Evolutionary conservation across 2,888 invertebrate species (phyloP), one percentile per base, ranked within the genome.

Genomic region (Drosophila formosana): DNA sequence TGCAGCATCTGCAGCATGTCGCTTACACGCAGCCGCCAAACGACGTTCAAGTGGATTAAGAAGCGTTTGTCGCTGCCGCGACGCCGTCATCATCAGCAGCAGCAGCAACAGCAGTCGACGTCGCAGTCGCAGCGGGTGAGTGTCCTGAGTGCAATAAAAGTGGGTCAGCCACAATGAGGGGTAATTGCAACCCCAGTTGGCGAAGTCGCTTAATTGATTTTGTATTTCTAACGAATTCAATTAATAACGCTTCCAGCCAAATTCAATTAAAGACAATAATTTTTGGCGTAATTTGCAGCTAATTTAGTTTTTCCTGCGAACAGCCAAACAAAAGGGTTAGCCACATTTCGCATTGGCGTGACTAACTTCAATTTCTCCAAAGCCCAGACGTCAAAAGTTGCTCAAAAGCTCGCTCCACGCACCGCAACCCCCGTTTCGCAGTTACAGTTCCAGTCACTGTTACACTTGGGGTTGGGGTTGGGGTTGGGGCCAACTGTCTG

Each of bases 21-120:
- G 69, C 80, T 92, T 25, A 82, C 81, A 49, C 88, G 88, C 57
- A 82, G 84, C 39, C 89, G 85, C 34, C 79, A 75, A 65, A 66
- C 84, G 72, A 88, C 91, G 65, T 82, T 91, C 67, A 91, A 91
- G 67, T 91, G 92, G 91, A 91, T 92, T 80, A 89, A 84, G 60
- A 82, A 88, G 76, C 88, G 84, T 57, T 79, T 90, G 57, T 62
- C 78, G 66, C 74, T 84, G 51, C 71, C 78, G 61, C 82, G 74
- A 53, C 72, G 80, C 62, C 74, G 76, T 30, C 76, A 69, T 1
- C 76, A 61, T 28, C 71, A 68, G 3, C 72, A 57, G 51, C 53
- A 50, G 43, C 72, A 57, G 51, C 53, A 50, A 39, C 67, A 37
- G 9, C 30, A n/a, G 9, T 37, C 32, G 30, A 5, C 5, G 30